These are phyloP conservation scores for Rhynchophorus ferrugineus DNA, from an alignment of 1,140 invertebrate species.

Conservation along the genomic window DNA sequence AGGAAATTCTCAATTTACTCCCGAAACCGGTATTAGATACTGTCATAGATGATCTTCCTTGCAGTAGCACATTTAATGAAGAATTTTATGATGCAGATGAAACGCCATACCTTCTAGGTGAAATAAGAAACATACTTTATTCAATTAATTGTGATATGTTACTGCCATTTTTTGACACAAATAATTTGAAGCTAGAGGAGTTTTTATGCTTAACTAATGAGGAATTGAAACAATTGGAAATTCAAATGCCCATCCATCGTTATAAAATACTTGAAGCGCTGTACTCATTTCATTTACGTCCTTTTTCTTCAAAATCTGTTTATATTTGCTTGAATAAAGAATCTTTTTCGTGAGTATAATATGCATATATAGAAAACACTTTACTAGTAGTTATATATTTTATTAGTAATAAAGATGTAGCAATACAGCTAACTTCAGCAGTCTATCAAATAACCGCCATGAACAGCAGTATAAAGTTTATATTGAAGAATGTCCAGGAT, in stretches of 20 bases:
- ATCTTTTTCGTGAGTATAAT: constrained; percentile 20
- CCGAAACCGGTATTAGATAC: constrained; percentile 27
- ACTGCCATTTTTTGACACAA: constrained; percentile 38
- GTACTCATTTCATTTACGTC: constrained; percentile 37
- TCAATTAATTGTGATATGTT: constrained; percentile 37
- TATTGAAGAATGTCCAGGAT: constrained; percentile 22
- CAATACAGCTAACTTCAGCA: constrained; percentile 25
- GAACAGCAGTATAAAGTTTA: constrained; percentile 31
- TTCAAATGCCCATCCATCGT: constrained; percentile 40
- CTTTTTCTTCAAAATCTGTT: constrained; percentile 31
- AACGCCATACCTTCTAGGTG: constrained; percentile 25
- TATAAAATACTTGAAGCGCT: constrained; percentile 41
- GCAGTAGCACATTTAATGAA: constrained; percentile 21
- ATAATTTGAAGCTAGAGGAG: no score
- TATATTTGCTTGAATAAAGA: constrained; percentile 22
- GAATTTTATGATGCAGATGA: constrained; percentile 12
- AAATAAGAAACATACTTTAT: constrained; percentile 39
- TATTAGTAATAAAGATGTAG: constrained; percentile 33
- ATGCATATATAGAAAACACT: not conserved
- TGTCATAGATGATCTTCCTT: constrained; percentile 8
- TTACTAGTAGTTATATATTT: not conserved
- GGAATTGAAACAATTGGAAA: constrained; percentile 35
- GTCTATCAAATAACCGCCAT: constrained; percentile 32
- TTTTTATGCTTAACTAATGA: constrained; percentile 42
- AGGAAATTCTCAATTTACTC: constrained; percentile 41